Evolutionary conservation across 2,888 invertebrate genomes (phyloP).

Genomic region (Autographa gamma): DNA sequence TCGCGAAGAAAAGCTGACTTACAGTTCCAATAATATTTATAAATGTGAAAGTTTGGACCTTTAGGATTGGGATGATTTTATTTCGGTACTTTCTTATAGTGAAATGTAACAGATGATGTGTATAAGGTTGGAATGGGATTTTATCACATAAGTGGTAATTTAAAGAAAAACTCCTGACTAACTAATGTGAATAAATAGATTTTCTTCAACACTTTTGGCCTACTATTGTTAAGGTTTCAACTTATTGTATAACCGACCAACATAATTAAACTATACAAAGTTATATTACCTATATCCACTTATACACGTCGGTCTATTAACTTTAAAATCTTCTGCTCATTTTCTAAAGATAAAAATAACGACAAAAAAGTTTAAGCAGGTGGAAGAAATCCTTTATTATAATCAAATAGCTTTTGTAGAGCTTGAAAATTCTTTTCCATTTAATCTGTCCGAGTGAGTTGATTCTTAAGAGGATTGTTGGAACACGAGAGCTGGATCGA

Average conservation of each 20-base stretch:
- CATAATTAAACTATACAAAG: neutral
- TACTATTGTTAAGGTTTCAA: no score
- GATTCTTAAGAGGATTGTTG: conserved; percentile 31
- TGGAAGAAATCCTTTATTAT: conserved; percentile 13
- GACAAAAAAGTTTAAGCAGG: neutral
- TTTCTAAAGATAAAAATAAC: neutral
- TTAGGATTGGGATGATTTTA: neutral
- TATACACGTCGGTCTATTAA: neutral
- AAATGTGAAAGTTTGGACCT: neutral
- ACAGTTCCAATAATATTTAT: neutral
- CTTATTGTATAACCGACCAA: no score
- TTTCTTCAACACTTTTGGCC: no score
- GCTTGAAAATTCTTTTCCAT: conserved; percentile 26
- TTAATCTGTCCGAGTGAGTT: conserved; percentile 28
- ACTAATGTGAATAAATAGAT: no score
- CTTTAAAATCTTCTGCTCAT: neutral
- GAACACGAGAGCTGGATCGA: conserved; percentile 23
- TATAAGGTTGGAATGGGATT: neutral
- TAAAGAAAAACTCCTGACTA: no score
- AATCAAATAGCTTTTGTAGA: conserved; percentile 28
- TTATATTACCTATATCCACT: no score
- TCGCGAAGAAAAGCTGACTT: neutral
- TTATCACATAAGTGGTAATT: no score
- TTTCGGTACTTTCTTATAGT: neutral
- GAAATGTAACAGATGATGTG: neutral